Percentiles rank a stretch among this genome's conserved stretches.
These are phyloP conservation scores for Ivindomyrus marchei DNA, from an alignment of 2,113 vertebrate genomes.

Conservation along the genomic window DNA sequence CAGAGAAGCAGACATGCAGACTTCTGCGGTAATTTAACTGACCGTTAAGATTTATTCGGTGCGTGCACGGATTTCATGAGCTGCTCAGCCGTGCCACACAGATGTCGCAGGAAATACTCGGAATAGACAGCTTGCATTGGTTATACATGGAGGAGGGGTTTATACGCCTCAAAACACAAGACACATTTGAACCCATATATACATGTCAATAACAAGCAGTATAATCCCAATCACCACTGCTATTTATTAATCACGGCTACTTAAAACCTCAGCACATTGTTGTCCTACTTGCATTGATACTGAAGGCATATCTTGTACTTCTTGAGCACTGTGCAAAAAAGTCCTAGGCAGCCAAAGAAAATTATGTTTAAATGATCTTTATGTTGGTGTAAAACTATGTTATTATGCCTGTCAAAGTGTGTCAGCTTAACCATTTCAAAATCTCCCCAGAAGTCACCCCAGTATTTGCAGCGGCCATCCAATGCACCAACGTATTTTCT, in stretches of 20 bases:
- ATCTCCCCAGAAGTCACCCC: too few species aligned
- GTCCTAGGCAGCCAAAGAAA: too few species aligned
- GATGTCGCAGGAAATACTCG: background rate
- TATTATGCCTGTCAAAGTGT: too few species aligned
- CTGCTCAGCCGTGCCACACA: background rate
- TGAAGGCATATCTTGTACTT: background rate
- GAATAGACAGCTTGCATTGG: background rate
- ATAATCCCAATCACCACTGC: background rate
- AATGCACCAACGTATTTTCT: too few species aligned
- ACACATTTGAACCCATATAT: background rate
- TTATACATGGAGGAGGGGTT: background rate
- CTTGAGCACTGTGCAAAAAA: background rate
- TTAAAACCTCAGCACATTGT: background rate
- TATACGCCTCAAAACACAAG: background rate
- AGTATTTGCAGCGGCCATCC: too few species aligned
- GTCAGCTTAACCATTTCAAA: too few species aligned
- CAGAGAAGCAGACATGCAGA: background rate
- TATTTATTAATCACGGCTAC: background rate
- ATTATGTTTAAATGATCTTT: too few species aligned
- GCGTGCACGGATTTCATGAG: background rate
- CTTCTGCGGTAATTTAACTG: background rate
- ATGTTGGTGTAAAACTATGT: too few species aligned
- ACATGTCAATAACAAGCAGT: background rate
- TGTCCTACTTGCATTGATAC: background rate
- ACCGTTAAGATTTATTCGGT: background rate